These are phyloP conservation scores for Serinus canaria DNA, from an alignment of 2,113 vertebrate genomes.

Conservation along the genomic window DNA sequence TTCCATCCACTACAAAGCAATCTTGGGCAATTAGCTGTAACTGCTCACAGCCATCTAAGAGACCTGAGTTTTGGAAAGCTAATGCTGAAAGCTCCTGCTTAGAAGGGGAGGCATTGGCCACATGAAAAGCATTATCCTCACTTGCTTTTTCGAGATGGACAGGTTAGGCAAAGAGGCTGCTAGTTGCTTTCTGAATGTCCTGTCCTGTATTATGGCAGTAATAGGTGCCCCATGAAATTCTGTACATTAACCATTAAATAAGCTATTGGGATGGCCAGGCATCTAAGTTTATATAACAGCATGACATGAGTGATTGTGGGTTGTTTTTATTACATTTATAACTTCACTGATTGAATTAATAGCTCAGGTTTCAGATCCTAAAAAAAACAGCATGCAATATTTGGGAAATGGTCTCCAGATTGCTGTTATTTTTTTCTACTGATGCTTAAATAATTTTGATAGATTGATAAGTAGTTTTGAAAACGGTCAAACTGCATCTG, in stretches of 20 bases:
- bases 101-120: neutral
- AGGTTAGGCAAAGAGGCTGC: neutral
- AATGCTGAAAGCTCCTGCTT: neutral
- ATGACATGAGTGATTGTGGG: neutral
- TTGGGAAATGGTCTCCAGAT: neutral
- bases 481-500: conserved; percentile 9
- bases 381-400: neutral
- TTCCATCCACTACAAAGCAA: neutral
- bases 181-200: neutral
- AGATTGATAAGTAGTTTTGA: conserved; percentile 12
- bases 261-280: neutral
- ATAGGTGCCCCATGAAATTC: neutral
- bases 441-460: conserved; percentile 4
- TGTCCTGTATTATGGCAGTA: neutral
- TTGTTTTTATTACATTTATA: neutral
- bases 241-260: neutral
- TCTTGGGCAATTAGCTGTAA: neutral
- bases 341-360: neutral
- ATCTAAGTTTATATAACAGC: neutral
- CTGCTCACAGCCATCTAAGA: neutral
- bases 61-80: neutral
- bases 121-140: neutral
- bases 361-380: neutral
- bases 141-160: neutral
- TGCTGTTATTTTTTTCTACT: neutral